Evolutionary conservation across 1,140 invertebrate genomes (phyloP).

Genomic region (Zophobas morio): DNA sequence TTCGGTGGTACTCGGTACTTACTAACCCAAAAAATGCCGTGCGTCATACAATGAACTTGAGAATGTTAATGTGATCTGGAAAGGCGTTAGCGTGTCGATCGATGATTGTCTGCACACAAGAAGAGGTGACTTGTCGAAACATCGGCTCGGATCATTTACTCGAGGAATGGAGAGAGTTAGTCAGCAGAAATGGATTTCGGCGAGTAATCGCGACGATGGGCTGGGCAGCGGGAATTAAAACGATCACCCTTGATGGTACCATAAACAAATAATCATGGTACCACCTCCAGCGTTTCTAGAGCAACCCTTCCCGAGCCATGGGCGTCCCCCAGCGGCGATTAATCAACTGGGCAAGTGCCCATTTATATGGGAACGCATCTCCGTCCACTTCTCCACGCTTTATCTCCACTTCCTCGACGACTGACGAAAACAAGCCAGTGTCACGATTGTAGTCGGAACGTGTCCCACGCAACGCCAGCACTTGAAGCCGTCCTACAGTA

Average conservation of each 20-base stretch:
- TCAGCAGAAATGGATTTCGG: neutral
- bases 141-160: constrained; percentile 18
- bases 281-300: no score
- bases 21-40: neutral
- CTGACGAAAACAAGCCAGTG: constrained; percentile 16
- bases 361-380: neutral
- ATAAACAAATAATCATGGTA: neutral
- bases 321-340: no score
- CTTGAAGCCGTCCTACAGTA: constrained; percentile 28
- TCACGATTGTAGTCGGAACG: constrained; percentile 14
- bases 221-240: no score
- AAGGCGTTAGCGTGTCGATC: constrained; percentile 29
- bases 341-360: no score
- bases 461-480: constrained; percentile 28
- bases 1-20: neutral
- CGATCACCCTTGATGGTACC: no score
- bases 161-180: constrained; percentile 9
- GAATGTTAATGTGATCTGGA: constrained; percentile 3
- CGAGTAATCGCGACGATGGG: no score
- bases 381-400: constrained; percentile 1
- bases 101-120: constrained; percentile 25
- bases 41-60: constrained; percentile 3
- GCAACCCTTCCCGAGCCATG: no score
- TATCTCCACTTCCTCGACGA: neutral
- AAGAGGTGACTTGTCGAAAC: constrained; percentile 24